phyloP scores from a whole-genome alignment of 2,113 vertebrate species.

The Hyla sarda region DNA sequence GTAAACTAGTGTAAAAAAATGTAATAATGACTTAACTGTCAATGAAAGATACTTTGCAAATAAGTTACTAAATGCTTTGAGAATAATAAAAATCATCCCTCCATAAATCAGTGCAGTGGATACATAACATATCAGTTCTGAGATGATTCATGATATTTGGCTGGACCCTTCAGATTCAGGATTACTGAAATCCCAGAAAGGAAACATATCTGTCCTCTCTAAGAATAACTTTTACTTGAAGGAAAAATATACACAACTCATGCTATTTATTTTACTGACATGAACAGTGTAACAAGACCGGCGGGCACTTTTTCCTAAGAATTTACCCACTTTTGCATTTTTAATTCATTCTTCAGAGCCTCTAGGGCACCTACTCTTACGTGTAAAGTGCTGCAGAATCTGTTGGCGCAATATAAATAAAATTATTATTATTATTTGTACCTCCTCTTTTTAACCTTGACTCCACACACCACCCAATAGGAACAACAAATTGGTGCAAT shows the following conservation, averaged over 20 bases:
- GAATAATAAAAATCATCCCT: background rate
- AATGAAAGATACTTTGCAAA: no score
- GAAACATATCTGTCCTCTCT: conserved; percentile 3
- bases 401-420: no score
- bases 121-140: background rate
- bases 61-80: no score
- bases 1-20: no score
- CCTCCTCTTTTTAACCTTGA: background rate
- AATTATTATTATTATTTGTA: no score
- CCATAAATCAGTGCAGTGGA: background rate
- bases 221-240: conserved; percentile 6
- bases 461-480: background rate
- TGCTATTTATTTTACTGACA: conserved; percentile 14
- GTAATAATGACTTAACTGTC: no score
- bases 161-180: background rate
- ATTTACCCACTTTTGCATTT: background rate
- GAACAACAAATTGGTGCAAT: background rate
- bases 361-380: background rate
- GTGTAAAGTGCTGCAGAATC: no score
- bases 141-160: background rate
- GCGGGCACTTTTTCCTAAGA: background rate
- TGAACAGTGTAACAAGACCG: background rate
- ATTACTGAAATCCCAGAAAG: background rate
- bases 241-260: background rate
- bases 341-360: background rate